Conservation (phyloP, 37 sponge, comb jelly and placozoan genomes). For the Geodia barretti region DNA sequence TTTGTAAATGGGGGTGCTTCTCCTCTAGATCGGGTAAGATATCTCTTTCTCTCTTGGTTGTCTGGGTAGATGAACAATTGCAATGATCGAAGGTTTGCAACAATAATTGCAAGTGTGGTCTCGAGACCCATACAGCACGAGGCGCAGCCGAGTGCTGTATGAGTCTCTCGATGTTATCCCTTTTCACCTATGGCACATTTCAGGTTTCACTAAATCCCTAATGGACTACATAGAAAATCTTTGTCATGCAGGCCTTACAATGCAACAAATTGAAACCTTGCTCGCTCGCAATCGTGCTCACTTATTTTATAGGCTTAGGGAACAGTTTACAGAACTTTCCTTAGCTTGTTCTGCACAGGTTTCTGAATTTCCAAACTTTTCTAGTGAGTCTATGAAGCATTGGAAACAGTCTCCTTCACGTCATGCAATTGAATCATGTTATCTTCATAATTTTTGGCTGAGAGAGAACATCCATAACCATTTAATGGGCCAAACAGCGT, state of each 20-base stretch:
- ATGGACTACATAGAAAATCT: background rate
- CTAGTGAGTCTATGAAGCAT: background rate
- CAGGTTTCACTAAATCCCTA: slow-evolving; percentile 27
- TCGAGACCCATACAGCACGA: no score
- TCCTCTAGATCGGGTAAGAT: no score
- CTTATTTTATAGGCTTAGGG: background rate
- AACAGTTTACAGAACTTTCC: background rate
- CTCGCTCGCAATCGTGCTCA: background rate
- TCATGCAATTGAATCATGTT: background rate
- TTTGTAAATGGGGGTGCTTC: no score
- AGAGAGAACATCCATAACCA: background rate
- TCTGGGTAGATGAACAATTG: no score
- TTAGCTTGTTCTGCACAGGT: background rate
- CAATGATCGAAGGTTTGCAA: no score
- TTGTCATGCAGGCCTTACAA: background rate
- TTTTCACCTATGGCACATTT: slow-evolving; percentile 18
- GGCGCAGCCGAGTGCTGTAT: no score
- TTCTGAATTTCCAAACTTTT: background rate
- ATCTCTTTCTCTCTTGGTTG: no score
- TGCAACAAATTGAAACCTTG: background rate
- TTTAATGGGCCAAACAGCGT: background rate
- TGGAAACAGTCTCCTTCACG: background rate
- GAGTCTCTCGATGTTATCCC: no score
- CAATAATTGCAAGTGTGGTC: no score
- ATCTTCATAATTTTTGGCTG: background rate